A percentile compares a stretch with the other conserved stretches of the same genome.
Conservation (phyloP, 2,888 invertebrate genomes). For the Autographa gamma region DNA sequence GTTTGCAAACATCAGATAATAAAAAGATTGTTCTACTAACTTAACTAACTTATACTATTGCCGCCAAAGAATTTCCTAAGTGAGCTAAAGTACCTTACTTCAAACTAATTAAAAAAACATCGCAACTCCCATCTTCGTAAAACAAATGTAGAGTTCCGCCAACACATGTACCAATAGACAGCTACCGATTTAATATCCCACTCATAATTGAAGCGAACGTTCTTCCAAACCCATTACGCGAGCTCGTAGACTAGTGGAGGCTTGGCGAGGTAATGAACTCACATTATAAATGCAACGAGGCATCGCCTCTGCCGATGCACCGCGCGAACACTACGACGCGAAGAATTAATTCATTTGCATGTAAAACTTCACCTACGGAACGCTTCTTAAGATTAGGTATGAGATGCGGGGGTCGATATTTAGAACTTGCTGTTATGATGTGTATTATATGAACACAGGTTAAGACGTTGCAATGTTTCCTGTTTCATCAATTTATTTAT, state of each 20-base stretch:
- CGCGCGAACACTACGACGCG: conserved; percentile 77
- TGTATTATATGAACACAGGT: neutral
- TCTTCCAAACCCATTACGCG: conserved; percentile 85
- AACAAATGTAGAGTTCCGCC: conserved; percentile 31
- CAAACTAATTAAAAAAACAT: conserved; percentile 43
- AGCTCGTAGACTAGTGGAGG: conserved; percentile 77
- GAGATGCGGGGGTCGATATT: conserved; percentile 60
- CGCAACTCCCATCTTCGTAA: conserved; percentile 32
- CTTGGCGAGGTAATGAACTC: conserved; percentile 85
- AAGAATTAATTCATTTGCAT: conserved; percentile 89
- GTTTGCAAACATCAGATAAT: neutral
- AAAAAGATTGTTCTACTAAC: neutral
- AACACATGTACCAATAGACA: conserved; percentile 68
- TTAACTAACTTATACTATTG: neutral
- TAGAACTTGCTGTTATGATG: conserved; percentile 12
- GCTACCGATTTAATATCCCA: conserved; percentile 82
- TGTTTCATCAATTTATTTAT: neutral
- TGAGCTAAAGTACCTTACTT: conserved; percentile 21
- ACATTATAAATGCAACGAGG: conserved; percentile 88
- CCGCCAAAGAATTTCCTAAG: neutral
- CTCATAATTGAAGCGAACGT: conserved; percentile 86
- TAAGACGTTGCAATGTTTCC: neutral
- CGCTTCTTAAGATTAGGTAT: conserved; percentile 79
- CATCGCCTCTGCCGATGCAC: conserved; percentile 81
- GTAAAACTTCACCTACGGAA: conserved; percentile 82